Evolutionary conservation across 2,888 invertebrate genomes (phyloP), one percentile per base, ranked within the genome.

Genomic region (Cosmia trapezina): DNA sequence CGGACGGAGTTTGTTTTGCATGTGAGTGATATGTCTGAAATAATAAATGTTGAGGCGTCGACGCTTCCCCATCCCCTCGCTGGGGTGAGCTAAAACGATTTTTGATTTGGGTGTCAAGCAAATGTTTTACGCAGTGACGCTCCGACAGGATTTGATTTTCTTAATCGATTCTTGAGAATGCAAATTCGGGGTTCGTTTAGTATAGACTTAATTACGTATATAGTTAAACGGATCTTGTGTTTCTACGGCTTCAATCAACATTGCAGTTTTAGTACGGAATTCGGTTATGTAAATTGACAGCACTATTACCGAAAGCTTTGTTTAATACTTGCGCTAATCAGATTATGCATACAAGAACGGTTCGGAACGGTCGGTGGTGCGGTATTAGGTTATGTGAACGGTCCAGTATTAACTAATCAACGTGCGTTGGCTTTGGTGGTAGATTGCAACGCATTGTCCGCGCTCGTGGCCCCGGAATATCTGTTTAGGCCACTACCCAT

Each of bases 21-120:
- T 96, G 96, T 94, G 96, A 96, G 96, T 96, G 96, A 96, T 96
- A 96, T 95, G 96, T 96, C 96, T 96, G 95, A 95, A 96, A 96
- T 96, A 96, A 96, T 96, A 96, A 96, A 96, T 96, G 96, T 95
- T 96, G 95, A 95, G 95, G 96, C 96, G 95, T 94, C 95, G 95
- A 93, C 94, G 94, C 93, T 92, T 93, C 94, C 93, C 94, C 91
- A 89, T 83, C 90, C 94, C 91, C 91, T 87, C 83, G 84, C 87
- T 91, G 92, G 95, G 95, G 95, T 93, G 94, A 91, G 94, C 93
- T 94, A 96, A 96, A 96, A 95, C 96, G 96, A 95, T 96, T 96
- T 96, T 96, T 96, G 96, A 96, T 96, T 96, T 95, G 96, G 96
- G 96, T 95, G 96, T 96, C 96, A 95, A 95, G 94, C 95, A 94